Evolutionary conservation across 2,797 vertebrate genomes (phyloP).

Genomic region (Mormyrops boulengeri): DNA sequence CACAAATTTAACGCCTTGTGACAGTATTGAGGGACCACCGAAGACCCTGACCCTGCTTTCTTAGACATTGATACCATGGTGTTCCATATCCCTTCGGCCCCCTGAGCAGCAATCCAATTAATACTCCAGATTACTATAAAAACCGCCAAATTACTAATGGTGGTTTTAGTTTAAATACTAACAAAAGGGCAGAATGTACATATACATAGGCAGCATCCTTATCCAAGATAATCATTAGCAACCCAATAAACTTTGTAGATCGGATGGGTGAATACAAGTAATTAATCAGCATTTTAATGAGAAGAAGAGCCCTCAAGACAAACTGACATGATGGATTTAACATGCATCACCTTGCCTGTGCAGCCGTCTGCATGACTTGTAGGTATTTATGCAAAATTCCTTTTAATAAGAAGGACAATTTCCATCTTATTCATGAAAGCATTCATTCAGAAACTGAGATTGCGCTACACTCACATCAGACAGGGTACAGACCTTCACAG

Average conservation of each 20-base stretch:
- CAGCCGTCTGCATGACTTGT: background rate
- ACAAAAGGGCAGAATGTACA: background rate
- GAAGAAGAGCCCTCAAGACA: background rate
- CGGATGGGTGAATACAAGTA: background rate
- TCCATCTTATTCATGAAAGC: constrained; percentile 1
- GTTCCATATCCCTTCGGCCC: background rate
- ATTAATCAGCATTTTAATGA: constrained; percentile 9
- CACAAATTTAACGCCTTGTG: background rate
- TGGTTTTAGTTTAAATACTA: background rate
- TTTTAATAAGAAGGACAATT: background rate
- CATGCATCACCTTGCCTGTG: constrained; percentile 6
- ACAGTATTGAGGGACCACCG: background rate
- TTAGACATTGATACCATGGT: background rate
- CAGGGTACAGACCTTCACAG: background rate
- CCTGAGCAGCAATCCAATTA: background rate
- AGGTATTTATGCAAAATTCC: constrained; percentile 7
- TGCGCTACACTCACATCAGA: background rate
- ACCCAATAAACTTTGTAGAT: background rate
- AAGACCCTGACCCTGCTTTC: background rate
- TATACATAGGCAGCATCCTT: background rate
- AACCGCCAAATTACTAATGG: background rate
- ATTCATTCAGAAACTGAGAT: background rate
- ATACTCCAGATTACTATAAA: background rate
- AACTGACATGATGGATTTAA: background rate
- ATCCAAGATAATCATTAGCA: background rate